phyloP scores from a whole-genome alignment of 2,797 vertebrate species.

The Pseudochirops corinnae region DNA sequence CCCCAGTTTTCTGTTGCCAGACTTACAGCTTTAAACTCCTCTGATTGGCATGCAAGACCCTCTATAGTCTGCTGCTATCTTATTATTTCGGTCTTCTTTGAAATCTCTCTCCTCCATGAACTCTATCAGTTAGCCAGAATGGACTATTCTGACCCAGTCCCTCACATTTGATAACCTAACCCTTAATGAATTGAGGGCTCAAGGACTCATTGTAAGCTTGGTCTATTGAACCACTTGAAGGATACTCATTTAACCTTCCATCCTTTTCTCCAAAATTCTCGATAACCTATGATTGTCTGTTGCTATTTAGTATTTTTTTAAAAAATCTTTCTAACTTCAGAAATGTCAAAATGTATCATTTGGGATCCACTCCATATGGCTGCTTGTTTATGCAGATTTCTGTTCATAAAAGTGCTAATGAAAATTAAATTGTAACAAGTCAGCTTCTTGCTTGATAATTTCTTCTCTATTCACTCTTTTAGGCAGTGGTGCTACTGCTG shows the following conservation, averaged over 20 bases:
- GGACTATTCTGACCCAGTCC: not conserved
- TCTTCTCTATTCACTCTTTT: constrained; percentile 73
- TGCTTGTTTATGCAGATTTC: not conserved
- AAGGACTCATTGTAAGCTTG: not conserved
- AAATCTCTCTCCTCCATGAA: not conserved
- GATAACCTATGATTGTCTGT: not conserved
- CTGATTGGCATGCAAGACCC: not conserved
- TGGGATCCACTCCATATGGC: constrained; percentile 19
- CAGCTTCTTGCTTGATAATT: not conserved
- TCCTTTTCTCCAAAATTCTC: not conserved
- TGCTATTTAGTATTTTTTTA: constrained; percentile 2
- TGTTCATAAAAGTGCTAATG: not conserved
- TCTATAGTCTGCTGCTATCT: not conserved
- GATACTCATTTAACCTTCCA: not conserved
- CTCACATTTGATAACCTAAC: not conserved
- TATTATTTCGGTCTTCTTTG: not conserved
- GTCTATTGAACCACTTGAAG: not conserved
- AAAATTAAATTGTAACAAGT: not conserved
- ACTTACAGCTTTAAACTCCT: not conserved
- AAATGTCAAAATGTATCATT: constrained; percentile 18
- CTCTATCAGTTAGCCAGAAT: not conserved
- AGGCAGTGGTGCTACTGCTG: constrained; percentile 98
- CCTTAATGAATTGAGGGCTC: not conserved
- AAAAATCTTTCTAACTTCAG: not conserved
- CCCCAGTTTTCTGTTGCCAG: not conserved